Base-by-base conservation (phyloP, 2,888 invertebrate species). In the Noctua pronuba region DNA sequence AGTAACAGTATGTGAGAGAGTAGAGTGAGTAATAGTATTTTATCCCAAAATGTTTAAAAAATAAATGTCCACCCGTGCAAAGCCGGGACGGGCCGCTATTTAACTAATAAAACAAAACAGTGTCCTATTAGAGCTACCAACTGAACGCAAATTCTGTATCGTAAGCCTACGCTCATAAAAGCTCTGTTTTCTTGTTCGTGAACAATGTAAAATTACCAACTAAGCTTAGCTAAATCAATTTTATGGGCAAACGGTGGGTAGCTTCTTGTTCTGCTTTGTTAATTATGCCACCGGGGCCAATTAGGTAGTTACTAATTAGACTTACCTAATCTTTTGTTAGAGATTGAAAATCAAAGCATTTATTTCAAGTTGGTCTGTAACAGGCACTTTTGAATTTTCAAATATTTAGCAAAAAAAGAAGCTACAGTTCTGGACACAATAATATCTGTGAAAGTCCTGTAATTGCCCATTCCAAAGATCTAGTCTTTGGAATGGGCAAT, bases 161-260 rank as follows among this genome's bases (percentile, higher is more conserved):
- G 44, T 44, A 58, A 71, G 49, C 68, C 35, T 64, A 69, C 46
- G 71, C 35, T 72, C 55, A 79, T 77, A 77, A 74, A 82, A 72
- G 60, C 70, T 80, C n/a, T 68, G 75, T 78, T 82, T 85, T 82
- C 80, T 79, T 80, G 79, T 80, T 73, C 28, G 69, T 49, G 75
- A 71, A 79, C 81, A 80, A 80, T 84, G 79, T 84, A 78, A 85
- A 84, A 83, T 86, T 82, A 77, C 74, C 70, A 68, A 77, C 64
- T 62, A 77, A 82, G 81, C 77, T 75, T 67, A 79, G 68, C 66
- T 88, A 77, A 85, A 87, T 86, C 79, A 88, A 87, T 82, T 88
- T 88, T 84, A 87, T 77, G 73, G 79, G 71, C 75, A 62, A 77
- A 78, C 77, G 69, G 81, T 69, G 82, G 75, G 73, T 80, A 31